Evolutionary conservation across 1,140 invertebrate genomes (phyloP), one percentile per base, ranked within the genome.

Genomic region (Panagrolaimus sp.): DNA sequence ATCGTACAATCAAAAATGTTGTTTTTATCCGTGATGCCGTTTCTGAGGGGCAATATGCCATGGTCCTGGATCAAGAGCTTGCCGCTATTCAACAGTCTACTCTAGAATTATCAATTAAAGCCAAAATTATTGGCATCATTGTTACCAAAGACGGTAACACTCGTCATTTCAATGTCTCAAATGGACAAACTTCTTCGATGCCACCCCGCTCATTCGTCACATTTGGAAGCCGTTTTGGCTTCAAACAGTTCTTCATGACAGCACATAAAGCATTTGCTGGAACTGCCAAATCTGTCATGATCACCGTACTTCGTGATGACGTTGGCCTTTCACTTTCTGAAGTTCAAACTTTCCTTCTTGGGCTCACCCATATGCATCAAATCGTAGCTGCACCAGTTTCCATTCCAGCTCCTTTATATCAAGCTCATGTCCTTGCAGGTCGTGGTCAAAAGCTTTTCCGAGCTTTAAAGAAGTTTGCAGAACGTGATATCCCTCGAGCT

Each of bases 71-170:
- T 0, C 61, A 72, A 14, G 72, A 74, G 42, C 47, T 74, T 31
- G 43, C 51, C 2, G 73, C 72, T 4, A 31, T 74, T 25, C 76
- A 70, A 46, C 38, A 38, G 13, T 67, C 47, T 8, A 74, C 9
- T 74, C 66, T 47, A 31, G n/a, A n/a, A 70, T 42, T 20, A 62
- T 9, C 62, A 38, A n/a, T n/a, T n/a, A n/a, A 70, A 20, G 74
- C 72, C 1, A 70, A 75, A 65, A 72, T 74, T 71, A 47, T 74
- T 23, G 72, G 76, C 25, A 63, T 75, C 5, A 43, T 74, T 23
- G 72, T 68, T 14, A 74, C 66, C 16, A 74, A 74, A 16, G 74
- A 67, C 31, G 74, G 76, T 64, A 69, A 76, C 68, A 74, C 76
- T 31, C 72, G 70, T 4, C 76, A 76, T 73, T 74, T 74, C 25